Conservation (phyloP, 2,113 vertebrate species). For the Pontoporia blainvillei region DNA sequence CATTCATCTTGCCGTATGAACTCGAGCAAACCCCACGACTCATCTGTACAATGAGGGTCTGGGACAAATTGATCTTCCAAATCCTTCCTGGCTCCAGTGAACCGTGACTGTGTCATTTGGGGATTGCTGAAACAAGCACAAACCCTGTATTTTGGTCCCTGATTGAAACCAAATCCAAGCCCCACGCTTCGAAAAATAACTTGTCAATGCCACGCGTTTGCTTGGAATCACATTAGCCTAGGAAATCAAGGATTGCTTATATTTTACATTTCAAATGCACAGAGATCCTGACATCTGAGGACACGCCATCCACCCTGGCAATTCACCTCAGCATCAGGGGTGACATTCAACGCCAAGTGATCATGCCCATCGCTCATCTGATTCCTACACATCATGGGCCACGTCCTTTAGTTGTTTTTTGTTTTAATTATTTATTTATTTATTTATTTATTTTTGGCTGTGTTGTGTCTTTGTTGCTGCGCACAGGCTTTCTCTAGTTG, state of each 20-base stretch:
- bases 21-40: not conserved
- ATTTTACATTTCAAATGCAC: not conserved
- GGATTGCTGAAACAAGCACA: not conserved
- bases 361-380: not conserved
- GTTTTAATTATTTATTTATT: fast-evolving
- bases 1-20: not conserved
- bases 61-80: not conserved
- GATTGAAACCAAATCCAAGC: not conserved
- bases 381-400: fast-evolving
- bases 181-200: not conserved
- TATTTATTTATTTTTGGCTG: no score
- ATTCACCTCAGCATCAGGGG: not conserved
- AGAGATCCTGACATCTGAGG: not conserved
- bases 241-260: not conserved
- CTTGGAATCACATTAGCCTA: not conserved
- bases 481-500: no score
- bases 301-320: not conserved
- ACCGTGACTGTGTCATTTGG: not conserved
- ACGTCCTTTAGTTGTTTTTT: fast-evolving
- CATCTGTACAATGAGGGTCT: not conserved
- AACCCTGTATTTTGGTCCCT: not conserved
- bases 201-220: not conserved
- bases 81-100: not conserved
- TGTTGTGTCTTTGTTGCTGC: no score
- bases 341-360: fast-evolving